Percentiles rank a stretch among this genome's conserved stretches.
Conservation (phyloP, 2,797 vertebrate species). For the Brachyalestes nurse region DNA sequence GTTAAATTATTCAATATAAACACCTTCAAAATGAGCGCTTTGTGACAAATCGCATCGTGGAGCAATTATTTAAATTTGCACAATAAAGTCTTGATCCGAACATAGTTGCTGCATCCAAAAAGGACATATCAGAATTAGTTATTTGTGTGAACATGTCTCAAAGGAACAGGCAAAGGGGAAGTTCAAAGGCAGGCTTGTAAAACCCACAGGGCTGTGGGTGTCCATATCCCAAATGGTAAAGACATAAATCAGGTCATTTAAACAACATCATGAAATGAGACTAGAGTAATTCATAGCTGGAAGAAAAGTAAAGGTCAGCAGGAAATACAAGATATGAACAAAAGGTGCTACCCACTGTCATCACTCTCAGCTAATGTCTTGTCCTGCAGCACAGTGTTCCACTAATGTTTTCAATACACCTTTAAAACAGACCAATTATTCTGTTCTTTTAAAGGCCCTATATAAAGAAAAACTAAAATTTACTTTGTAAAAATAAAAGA, state of each 20-base stretch:
- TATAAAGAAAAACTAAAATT: too few relatives aligned
- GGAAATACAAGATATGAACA: conserved; percentile 48
- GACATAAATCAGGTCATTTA: conserved; percentile 53
- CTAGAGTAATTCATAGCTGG: conserved; percentile 31
- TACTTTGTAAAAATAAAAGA: too few relatives aligned
- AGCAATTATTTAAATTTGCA: background rate
- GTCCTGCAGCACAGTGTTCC: background rate
- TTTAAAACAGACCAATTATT: too few relatives aligned
- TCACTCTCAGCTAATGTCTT: background rate
- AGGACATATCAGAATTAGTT: background rate
- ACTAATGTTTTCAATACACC: too few relatives aligned
- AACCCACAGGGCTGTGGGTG: conserved; percentile 17
- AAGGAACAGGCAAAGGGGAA: conserved; percentile 3
- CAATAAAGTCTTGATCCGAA: background rate
- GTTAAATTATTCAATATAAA: background rate
- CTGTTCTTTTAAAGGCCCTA: too few relatives aligned
- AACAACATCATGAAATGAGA: conserved; percentile 38
- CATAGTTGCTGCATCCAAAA: background rate
- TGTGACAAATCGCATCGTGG: background rate
- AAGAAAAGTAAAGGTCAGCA: conserved; percentile 32
- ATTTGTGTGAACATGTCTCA: background rate
- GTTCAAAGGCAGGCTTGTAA: conserved; percentile 20
- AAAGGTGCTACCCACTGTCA: background rate
- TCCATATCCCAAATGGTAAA: conserved; percentile 21
- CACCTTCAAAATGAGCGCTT: background rate